Conservation (phyloP, 2,797 vertebrate genomes). For the Mormyrus hasselquistii region DNA sequence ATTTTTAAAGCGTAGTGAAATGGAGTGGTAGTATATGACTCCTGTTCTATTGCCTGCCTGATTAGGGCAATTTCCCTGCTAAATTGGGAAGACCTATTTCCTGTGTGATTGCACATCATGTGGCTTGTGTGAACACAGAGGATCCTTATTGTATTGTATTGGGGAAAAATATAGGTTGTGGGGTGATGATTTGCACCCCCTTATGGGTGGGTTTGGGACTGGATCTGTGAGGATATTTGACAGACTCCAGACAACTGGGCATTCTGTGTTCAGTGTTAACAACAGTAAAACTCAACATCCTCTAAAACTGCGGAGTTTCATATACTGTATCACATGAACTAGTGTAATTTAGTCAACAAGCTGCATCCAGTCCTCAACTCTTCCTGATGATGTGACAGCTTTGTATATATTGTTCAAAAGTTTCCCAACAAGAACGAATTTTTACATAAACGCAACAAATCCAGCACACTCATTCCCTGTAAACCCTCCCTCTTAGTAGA, state of each 20-base stretch:
- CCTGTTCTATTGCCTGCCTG: neutral
- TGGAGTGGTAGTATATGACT: neutral
- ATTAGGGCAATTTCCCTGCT: neutral
- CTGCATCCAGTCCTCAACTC: neutral
- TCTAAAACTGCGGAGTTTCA: neutral
- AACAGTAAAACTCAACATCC: neutral
- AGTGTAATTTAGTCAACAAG: neutral
- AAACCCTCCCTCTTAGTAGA: neutral
- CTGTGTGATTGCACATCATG: neutral
- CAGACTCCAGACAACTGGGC: neutral
- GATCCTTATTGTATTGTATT: neutral
- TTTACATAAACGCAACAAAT: neutral
- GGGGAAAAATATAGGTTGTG: neutral
- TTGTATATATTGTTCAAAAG: neutral
- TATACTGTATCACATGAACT: neutral
- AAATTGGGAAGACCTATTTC: neutral
- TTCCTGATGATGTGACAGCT: neutral
- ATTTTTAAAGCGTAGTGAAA: neutral
- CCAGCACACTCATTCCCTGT: neutral
- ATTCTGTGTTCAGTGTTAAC: neutral
- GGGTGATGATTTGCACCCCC: neutral
- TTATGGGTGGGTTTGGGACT: neutral
- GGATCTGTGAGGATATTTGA: neutral
- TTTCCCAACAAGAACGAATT: neutral
- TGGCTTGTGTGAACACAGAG: neutral